Conservation (phyloP, 2,113 vertebrate genomes). For the Alces alces region DNA sequence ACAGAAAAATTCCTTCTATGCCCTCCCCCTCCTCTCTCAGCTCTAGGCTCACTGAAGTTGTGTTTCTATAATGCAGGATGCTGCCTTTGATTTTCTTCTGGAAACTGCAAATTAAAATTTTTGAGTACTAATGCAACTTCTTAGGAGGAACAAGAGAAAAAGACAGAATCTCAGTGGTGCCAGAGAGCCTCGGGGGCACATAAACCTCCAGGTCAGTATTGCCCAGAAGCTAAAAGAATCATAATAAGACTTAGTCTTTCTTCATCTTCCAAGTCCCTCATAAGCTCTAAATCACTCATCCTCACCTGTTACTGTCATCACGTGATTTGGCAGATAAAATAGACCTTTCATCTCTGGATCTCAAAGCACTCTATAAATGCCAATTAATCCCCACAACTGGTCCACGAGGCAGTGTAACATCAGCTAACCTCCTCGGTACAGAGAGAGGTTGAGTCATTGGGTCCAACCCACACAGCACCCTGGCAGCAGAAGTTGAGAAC, state of each 20-base stretch:
- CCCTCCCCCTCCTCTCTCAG: background rate
- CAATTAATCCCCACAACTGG: conserved; percentile 50
- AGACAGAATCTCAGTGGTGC: conserved; percentile 25
- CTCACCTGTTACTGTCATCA: conserved; percentile 45
- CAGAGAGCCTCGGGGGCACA: background rate
- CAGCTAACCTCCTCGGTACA: background rate
- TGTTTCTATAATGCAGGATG: background rate
- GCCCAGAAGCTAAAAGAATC: conserved; percentile 46
- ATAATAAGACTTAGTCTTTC: conserved; percentile 40
- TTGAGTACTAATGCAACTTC: background rate
- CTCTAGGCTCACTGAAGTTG: background rate
- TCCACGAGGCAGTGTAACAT: background rate
- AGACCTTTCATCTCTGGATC: conserved; percentile 66
- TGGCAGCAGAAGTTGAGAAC: background rate
- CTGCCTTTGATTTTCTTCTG: conserved; percentile 25
- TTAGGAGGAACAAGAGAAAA: conserved; percentile 38
- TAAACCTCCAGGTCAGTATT: conserved; percentile 43
- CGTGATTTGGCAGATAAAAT: conserved; percentile 49
- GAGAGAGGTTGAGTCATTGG: conserved; percentile 14
- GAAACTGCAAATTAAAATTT: conserved; percentile 39
- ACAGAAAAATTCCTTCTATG: background rate
- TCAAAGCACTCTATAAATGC: conserved; percentile 65
- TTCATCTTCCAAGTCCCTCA: conserved; percentile 68
- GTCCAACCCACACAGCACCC: conserved; percentile 26
- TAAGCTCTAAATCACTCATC: conserved; percentile 52